A percentile compares a stretch with the other conserved stretches of the same genome.
phyloP scores from a whole-genome alignment of 2,113 vertebrate genomes.

The Xenopus laevis region DNA sequence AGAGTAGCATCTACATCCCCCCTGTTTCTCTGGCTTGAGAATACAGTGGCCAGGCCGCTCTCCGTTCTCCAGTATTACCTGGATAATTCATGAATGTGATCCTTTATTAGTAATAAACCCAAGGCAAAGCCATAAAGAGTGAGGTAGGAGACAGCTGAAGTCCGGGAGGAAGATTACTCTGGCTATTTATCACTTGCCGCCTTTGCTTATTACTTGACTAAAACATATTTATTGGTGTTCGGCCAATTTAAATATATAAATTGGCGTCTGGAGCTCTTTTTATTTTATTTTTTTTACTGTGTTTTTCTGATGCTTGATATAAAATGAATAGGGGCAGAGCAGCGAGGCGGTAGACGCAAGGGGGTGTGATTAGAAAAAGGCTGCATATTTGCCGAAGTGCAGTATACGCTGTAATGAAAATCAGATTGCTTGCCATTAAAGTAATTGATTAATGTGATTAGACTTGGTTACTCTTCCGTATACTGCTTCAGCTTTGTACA shows the following conservation, averaged over 20 bases:
- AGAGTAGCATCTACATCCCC: neutral
- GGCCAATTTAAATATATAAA: conserved; percentile 46
- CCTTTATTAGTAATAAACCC: conserved; percentile 23
- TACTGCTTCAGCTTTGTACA: too few species aligned
- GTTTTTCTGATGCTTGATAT: neutral
- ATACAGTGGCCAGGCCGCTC: too few species aligned
- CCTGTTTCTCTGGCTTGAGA: neutral
- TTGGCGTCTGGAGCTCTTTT: neutral
- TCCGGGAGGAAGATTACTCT: conserved; percentile 51
- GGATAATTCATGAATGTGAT: conserved; percentile 13
- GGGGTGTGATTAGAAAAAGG: too few species aligned
- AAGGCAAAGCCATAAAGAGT: conserved; percentile 47
- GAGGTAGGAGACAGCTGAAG: conserved; percentile 55
- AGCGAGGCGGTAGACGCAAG: neutral
- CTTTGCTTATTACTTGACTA: conserved; percentile 52
- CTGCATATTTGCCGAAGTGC: too few species aligned
- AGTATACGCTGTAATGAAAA: too few species aligned
- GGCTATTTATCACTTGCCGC: conserved; percentile 62
- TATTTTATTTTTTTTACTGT: neutral
- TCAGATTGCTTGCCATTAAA: too few species aligned
- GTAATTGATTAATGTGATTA: too few species aligned
- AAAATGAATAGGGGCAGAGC: neutral
- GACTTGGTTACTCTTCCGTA: too few species aligned
- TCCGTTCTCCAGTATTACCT: neutral
- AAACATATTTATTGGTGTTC: conserved; percentile 55